phyloP scores from a whole-genome alignment of 1,140 invertebrate genomes.

The Caerostris extrusa region DNA sequence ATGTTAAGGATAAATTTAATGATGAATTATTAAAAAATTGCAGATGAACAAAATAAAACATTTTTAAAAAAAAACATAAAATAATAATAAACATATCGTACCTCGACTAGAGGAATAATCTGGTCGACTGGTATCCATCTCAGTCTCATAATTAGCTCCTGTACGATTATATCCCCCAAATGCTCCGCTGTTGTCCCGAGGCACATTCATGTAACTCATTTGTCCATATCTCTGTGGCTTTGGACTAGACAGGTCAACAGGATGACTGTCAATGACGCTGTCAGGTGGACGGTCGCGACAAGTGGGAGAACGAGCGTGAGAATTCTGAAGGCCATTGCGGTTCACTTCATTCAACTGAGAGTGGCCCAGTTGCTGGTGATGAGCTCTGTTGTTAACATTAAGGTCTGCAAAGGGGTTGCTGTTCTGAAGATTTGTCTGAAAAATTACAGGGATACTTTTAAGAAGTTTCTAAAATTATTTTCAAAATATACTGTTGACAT shows the following conservation, averaged over 20 bases:
- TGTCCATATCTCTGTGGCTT: constrained; percentile 63
- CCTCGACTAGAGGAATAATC: constrained; percentile 43
- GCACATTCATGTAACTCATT: constrained; percentile 42
- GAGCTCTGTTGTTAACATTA: constrained; percentile 47
- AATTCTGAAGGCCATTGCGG: constrained; percentile 50
- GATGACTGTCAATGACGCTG: constrained; percentile 60
- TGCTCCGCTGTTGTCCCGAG: not conserved
- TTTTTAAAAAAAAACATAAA: not conserved
- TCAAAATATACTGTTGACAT: too few relatives aligned
- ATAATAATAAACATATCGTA: constrained; percentile 4
- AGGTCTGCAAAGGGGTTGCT: constrained; percentile 19
- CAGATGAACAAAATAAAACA: not conserved
- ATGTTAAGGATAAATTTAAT: not conserved
- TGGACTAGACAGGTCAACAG: constrained; percentile 74
- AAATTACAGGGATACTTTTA: not conserved
- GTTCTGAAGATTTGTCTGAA: constrained; percentile 39
- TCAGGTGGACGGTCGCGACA: constrained; percentile 35
- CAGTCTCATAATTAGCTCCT: constrained; percentile 51
- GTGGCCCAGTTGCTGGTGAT: constrained; percentile 40
- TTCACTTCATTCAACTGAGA: constrained; percentile 41
- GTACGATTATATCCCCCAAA: not conserved
- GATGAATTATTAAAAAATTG: not conserved
- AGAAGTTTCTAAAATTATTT: too few relatives aligned
- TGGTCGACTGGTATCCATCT: constrained; percentile 37
- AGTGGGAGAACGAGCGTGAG: not conserved